Conservation (phyloP, 1,140 invertebrate genomes). For the Panulirus ornatus region DNA sequence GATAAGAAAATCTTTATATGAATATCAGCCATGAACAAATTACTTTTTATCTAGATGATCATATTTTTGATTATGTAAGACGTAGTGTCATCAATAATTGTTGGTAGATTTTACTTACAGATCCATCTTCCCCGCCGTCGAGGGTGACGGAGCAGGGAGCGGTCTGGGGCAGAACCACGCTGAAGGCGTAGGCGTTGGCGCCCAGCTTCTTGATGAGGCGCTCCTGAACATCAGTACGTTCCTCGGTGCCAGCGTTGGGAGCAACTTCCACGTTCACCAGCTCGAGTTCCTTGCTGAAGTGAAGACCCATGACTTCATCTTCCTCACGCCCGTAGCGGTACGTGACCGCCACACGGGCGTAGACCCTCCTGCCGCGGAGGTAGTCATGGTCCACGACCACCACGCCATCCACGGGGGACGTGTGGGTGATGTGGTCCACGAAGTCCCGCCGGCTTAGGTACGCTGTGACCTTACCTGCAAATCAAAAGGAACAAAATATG, state of each 20-base stretch:
- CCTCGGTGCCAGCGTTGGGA: conserved; percentile 82
- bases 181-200: conserved; percentile 75
- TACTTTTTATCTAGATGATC: too few species aligned
- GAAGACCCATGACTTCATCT: conserved; percentile 95
- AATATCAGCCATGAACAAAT: too few species aligned
- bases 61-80: too few species aligned
- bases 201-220: conserved; percentile 76
- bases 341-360: conserved; percentile 84
- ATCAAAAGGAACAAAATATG: too few species aligned
- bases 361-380: conserved; percentile 90
- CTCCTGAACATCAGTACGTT: conserved; percentile 82
- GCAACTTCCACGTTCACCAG: conserved; percentile 87
- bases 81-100: too few species aligned
- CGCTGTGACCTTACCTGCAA: conserved; percentile 91
- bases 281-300: conserved; percentile 93
- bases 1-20: too few species aligned
- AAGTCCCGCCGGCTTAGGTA: conserved; percentile 94
- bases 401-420: conserved; percentile 92
- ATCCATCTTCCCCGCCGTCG: conserved; percentile 85
- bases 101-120: too few species aligned
- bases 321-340: conserved; percentile 95
- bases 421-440: conserved; percentile 91
- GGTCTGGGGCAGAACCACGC: conserved; percentile 71
- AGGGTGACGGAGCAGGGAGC: conserved; percentile 92
- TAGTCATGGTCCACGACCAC: conserved; percentile 93